phyloP scores from a whole-genome alignment of 1,140 invertebrate species.

The Pararge aegeria region DNA sequence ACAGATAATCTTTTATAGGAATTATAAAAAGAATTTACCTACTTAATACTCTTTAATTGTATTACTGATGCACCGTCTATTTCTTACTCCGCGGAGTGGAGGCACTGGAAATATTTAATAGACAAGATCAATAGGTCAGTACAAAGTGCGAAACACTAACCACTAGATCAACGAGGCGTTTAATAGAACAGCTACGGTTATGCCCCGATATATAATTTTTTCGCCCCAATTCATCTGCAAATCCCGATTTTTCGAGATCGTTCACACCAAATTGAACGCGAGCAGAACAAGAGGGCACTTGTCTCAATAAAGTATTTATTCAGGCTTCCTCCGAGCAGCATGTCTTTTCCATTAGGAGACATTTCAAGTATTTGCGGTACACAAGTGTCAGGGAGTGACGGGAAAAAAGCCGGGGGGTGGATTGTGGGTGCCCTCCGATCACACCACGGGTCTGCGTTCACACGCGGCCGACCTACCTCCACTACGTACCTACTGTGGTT shows the following conservation, averaged over 20 bases:
- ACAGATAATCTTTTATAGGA: too few species aligned
- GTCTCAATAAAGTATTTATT: conserved; percentile 76
- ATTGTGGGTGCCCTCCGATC: conserved; percentile 28
- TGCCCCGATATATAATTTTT: not conserved
- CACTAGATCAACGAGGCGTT: too few species aligned
- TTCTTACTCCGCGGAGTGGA: too few species aligned
- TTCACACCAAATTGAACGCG: conserved; percentile 28
- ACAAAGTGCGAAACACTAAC: too few species aligned
- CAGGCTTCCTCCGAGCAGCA: conserved; percentile 64
- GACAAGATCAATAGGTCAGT: too few species aligned
- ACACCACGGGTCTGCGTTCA: conserved; percentile 33
- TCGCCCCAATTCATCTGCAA: not conserved
- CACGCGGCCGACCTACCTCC: conserved; percentile 15
- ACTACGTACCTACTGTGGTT: not conserved
- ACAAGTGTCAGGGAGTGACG: conserved; percentile 62
- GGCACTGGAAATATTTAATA: too few species aligned
- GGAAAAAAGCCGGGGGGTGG: conserved; percentile 52
- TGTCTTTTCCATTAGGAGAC: conserved; percentile 78
- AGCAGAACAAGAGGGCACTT: conserved; percentile 54
- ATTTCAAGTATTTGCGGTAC: conserved; percentile 71
- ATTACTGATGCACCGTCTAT: too few species aligned
- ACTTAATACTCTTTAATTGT: too few species aligned
- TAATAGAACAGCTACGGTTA: too few species aligned
- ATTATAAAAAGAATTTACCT: too few species aligned
- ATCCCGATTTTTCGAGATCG: conserved; percentile 5